Percentiles rank a stretch among this genome's conserved stretches.
These are phyloP conservation scores for Candoia aspera DNA, from an alignment of 2,113 vertebrate genomes.

Conservation along the genomic window DNA sequence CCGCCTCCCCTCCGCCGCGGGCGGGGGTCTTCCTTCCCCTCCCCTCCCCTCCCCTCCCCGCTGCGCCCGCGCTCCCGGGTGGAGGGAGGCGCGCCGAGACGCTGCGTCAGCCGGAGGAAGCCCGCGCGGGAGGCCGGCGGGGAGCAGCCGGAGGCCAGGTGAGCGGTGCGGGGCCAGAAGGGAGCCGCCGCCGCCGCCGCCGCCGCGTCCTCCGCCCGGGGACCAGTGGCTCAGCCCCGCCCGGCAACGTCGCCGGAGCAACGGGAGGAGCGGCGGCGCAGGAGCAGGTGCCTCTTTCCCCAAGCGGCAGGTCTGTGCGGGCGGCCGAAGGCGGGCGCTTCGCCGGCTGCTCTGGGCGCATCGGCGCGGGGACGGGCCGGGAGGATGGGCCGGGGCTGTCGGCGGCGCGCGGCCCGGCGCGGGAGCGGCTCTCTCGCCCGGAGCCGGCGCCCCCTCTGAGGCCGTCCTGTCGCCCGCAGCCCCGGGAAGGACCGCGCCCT, in stretches of 20 bases:
- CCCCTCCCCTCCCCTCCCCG: neutral
- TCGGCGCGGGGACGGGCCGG: neutral
- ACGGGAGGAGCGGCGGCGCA: neutral
- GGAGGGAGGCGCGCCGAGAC: slow-evolving; percentile 17
- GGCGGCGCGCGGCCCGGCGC: too few relatives aligned
- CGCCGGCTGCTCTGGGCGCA: too few relatives aligned
- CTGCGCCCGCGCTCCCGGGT: neutral
- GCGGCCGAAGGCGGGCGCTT: too few relatives aligned
- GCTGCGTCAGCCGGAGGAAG: slow-evolving; percentile 27
- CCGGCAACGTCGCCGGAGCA: slow-evolving; percentile 5
- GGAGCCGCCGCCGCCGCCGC: too few relatives aligned
- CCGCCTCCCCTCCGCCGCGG: neutral
- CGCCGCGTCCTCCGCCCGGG: too few relatives aligned
- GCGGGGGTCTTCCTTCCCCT: neutral
- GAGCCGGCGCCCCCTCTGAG: slow-evolving; percentile 43
- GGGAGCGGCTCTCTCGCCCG: neutral
- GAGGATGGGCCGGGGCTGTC: too few relatives aligned
- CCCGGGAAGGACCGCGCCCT: neutral
- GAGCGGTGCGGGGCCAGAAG: neutral
- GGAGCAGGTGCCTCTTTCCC: neutral
- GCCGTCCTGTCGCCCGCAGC: neutral
- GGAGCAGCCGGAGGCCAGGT: neutral
- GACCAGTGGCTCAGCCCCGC: neutral
- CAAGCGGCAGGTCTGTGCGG: neutral
- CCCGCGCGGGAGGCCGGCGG: neutral